These are phyloP conservation scores for Monopterus albus DNA, from an alignment of 2,113 vertebrate genomes.

Conservation along the genomic window DNA sequence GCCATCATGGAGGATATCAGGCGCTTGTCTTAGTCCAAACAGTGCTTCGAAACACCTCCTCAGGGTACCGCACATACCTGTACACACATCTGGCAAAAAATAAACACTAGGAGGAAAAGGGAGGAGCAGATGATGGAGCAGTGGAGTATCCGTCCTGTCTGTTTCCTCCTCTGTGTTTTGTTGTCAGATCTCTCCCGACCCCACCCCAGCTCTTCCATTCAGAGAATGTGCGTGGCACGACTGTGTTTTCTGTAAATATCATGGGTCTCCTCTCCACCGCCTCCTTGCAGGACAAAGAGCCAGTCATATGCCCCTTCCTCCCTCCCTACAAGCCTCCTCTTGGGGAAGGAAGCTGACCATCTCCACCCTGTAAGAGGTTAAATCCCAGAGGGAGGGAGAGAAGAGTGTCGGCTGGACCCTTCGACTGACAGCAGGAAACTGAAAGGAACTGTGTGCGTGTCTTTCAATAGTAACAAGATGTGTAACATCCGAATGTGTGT, in stretches of 20 bases:
- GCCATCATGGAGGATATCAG: not conserved
- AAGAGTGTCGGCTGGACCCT: conserved; percentile 37
- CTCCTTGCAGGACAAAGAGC: conserved; percentile 27
- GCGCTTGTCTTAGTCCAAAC: not conserved
- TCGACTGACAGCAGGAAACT: conserved; percentile 62
- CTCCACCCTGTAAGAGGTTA: conserved; percentile 53
- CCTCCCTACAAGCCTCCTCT: not conserved
- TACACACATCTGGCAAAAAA: conserved; percentile 26
- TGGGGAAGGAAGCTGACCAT: conserved; percentile 55
- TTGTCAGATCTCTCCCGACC: conserved; percentile 25
- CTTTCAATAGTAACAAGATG: conserved; percentile 57
- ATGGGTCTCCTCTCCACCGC: conserved; percentile 3
- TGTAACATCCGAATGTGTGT: conserved; percentile 31
- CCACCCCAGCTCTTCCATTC: conserved; percentile 38
- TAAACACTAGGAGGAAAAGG: conserved; percentile 51
- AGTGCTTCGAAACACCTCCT: not conserved
- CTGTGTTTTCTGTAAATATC: conserved; percentile 60
- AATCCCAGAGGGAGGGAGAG: conserved; percentile 25
- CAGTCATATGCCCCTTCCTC: not conserved
- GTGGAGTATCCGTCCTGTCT: conserved; percentile 35
- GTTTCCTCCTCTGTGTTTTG: conserved; percentile 46
- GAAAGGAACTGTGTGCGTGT: conserved; percentile 32
- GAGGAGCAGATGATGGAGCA: conserved; percentile 59
- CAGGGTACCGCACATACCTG: not conserved
- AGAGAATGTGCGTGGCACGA: conserved; percentile 32